A percentile compares a stretch with the other conserved stretches of the same genome.
Evolutionary conservation across 2,888 invertebrate species (phyloP).

Genomic region (Cenopis cana): DNA sequence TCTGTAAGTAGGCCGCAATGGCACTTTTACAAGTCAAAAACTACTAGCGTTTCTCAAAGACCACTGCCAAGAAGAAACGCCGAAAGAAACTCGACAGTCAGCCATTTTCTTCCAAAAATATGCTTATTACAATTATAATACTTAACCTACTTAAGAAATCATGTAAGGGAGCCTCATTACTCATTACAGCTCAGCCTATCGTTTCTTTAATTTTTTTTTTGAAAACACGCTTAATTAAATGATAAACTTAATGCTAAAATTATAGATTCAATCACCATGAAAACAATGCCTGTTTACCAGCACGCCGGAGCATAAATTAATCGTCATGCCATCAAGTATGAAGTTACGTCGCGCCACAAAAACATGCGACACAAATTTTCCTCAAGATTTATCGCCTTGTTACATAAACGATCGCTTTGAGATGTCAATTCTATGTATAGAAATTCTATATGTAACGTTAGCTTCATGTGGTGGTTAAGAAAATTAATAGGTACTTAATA

Average conservation of each 20-base stretch:
- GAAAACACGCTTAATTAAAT: too few species aligned
- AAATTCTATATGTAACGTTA: not conserved
- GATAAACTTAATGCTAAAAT: not conserved
- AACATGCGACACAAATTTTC: constrained; percentile 38
- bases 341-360: constrained; percentile 31
- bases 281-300: constrained; percentile 14
- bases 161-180: too few species aligned
- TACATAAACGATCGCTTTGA: constrained; percentile 29
- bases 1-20: too few species aligned
- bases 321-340: constrained; percentile 31
- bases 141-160: too few species aligned
- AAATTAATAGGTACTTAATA: not conserved
- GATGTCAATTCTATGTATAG: not conserved
- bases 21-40: too few species aligned
- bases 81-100: too few species aligned
- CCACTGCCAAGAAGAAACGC: too few species aligned
- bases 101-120: too few species aligned
- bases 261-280: constrained; percentile 5
- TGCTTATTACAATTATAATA: too few species aligned
- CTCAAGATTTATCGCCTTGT: constrained; percentile 12
- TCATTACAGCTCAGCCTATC: too few species aligned
- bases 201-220: too few species aligned
- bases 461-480: not conserved
- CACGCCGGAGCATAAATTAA: constrained; percentile 12
- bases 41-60: too few species aligned